Conservation (phyloP, 2,797 vertebrate species). For the Eutrigla gurnardus region DNA sequence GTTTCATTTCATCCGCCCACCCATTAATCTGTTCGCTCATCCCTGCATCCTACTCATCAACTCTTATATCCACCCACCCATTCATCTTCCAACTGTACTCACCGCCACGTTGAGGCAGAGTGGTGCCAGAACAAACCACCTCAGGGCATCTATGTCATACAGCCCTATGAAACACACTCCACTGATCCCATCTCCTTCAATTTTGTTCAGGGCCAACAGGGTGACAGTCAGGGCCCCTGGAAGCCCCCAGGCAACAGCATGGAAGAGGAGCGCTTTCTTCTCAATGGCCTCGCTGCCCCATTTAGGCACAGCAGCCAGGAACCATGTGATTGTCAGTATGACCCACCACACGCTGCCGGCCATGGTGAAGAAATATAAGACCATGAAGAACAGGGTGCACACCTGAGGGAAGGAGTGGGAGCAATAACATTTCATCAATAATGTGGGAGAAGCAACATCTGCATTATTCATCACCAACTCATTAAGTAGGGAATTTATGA, state of each 20-base stretch:
- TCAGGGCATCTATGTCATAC: constrained; percentile 93
- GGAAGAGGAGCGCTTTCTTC: constrained; percentile 98
- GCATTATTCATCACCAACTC: constrained; percentile 1
- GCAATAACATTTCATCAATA: constrained; percentile 4
- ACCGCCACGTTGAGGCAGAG: constrained; percentile 94
- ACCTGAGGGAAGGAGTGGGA: constrained; percentile 62
- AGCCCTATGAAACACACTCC: constrained; percentile 98
- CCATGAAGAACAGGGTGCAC: constrained; percentile 98
- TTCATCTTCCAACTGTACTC: constrained; percentile 65
- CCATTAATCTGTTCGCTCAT: constrained; percentile 45
- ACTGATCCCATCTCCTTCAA: constrained; percentile 97
- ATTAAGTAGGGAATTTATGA: not conserved
- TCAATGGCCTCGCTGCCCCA: constrained; percentile 99
- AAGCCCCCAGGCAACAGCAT: constrained; percentile 95
- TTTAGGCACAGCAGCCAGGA: constrained; percentile 97
- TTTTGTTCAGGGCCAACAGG: constrained; percentile 96
- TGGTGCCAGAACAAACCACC: constrained; percentile 96
- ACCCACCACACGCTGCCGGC: constrained; percentile 99
- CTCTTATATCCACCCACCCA: constrained; percentile 51
- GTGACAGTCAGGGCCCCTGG: constrained; percentile 94
- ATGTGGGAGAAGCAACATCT: not conserved
- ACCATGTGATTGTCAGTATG: constrained; percentile 99
- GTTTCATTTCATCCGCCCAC: constrained; percentile 37
- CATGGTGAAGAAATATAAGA: constrained; percentile 99
- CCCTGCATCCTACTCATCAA: constrained; percentile 46